Evolutionary conservation across 2,113 vertebrate species (phyloP).

Genomic region (Xiphophorus maculatus): DNA sequence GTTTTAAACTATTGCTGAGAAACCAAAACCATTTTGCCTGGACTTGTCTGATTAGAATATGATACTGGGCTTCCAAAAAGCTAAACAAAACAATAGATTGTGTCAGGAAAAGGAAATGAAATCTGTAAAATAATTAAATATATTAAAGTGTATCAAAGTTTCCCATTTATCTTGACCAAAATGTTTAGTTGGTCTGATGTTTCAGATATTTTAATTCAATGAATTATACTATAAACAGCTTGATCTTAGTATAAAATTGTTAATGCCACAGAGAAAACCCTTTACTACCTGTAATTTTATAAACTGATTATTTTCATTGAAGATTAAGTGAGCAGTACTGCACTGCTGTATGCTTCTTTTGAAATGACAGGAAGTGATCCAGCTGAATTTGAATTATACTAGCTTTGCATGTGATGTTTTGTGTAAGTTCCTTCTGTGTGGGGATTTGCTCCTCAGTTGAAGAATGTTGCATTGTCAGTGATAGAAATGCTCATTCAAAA

Average conservation of each 20-base stretch:
- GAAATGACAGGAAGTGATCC: conserved; percentile 49
- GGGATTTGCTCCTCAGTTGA: conserved; percentile 40
- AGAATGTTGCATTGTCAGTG: conserved; percentile 49
- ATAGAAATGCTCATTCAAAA: conserved; percentile 40
- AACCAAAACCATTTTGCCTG: conserved; percentile 10
- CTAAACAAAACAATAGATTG: neutral
- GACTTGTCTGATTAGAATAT: neutral
- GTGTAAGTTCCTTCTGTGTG: conserved; percentile 47
- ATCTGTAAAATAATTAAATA: neutral
- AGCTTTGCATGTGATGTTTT: conserved; percentile 33
- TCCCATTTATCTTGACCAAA: neutral
- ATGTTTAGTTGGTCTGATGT: neutral
- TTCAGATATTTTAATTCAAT: conserved; percentile 2
- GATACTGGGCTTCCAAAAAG: neutral
- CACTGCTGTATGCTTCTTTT: conserved; percentile 33
- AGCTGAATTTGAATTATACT: conserved; percentile 43
- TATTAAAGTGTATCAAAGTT: neutral
- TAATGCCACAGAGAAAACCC: conserved; percentile 8
- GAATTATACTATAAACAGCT: neutral
- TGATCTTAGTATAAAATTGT: neutral
- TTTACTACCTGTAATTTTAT: conserved; percentile 14
- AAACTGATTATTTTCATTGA: conserved; percentile 20
- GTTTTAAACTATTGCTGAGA: neutral
- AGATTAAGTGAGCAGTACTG: conserved; percentile 44
- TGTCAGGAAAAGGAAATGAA: neutral